A percentile compares a stretch with the other conserved stretches of the same genome.
phyloP scores from a whole-genome alignment of 1,140 invertebrate species.

The Aphidius ervi region DNA sequence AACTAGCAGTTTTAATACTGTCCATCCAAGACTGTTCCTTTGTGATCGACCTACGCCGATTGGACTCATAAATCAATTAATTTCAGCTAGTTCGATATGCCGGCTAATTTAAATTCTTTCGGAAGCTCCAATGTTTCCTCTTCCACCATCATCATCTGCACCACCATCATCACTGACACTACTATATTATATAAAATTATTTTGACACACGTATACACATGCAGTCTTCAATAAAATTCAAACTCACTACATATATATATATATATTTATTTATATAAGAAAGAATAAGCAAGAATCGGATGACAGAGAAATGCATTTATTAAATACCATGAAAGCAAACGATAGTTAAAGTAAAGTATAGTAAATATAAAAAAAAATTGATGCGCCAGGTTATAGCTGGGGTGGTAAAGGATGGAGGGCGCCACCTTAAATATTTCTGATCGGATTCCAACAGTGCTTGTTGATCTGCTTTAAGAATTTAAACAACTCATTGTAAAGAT shows the following conservation, averaged over 20 bases:
- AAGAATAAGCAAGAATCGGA: neutral
- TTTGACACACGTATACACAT: neutral
- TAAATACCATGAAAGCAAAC: slow-evolving; percentile 9
- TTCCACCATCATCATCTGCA: slow-evolving; percentile 7
- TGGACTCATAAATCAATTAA: slow-evolving; percentile 50
- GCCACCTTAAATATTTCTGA: slow-evolving; percentile 51
- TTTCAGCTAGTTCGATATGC: slow-evolving; percentile 50
- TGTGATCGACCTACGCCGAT: slow-evolving; percentile 26
- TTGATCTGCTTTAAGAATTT: too few species aligned
- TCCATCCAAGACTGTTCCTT: slow-evolving; percentile 10
- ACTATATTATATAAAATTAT: slow-evolving; percentile 2
- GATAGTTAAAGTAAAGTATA: slow-evolving; percentile 7
- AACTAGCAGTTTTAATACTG: neutral
- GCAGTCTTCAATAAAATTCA: neutral
- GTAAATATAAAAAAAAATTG: slow-evolving; percentile 9
- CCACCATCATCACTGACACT: neutral
- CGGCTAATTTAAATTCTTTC: slow-evolving; percentile 52
- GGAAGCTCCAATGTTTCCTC: slow-evolving; percentile 27
- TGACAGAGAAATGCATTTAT: slow-evolving; percentile 17
- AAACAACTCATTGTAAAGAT: too few species aligned
- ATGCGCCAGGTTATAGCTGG: too few species aligned
- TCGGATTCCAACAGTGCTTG: slow-evolving; percentile 41
- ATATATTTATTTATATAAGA: neutral
- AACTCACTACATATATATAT: too few species aligned
- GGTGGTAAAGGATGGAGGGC: slow-evolving; percentile 26